These are phyloP conservation scores for Elmis aenea DNA, from an alignment of 2,888 invertebrate species.

Conservation along the genomic window DNA sequence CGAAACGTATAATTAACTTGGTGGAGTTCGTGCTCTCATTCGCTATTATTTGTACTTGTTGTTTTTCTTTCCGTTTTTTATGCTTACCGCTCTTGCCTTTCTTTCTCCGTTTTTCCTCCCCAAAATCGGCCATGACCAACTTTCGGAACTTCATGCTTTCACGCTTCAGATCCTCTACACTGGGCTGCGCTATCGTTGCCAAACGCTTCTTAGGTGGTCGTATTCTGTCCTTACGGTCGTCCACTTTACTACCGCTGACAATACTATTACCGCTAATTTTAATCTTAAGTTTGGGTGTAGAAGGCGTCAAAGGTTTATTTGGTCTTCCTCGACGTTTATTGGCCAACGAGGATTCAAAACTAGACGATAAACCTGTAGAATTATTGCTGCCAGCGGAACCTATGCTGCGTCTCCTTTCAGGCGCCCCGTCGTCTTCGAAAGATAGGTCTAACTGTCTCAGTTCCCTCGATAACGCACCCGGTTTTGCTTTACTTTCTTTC, in stretches of 20 bases:
- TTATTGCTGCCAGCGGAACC: conserved; percentile 44
- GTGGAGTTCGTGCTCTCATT: conserved; percentile 55
- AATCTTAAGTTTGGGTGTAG: conserved; percentile 69
- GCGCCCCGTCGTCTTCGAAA: conserved; percentile 52
- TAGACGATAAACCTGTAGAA: conserved; percentile 37
- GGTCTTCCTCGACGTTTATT: conserved; percentile 45
- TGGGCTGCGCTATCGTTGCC: conserved; percentile 59
- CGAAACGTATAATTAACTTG: conserved; percentile 46
- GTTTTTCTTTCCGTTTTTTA: conserved; percentile 52
- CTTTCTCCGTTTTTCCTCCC: conserved; percentile 59
- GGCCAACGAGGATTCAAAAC: conserved; percentile 25
- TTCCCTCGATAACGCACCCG: conserved; percentile 55
- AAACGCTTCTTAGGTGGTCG: conserved; percentile 77
- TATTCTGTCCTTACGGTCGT: conserved; percentile 50
- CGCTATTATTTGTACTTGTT: conserved; percentile 52
- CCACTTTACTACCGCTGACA: conserved; percentile 43
- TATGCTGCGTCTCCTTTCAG: conserved; percentile 47
- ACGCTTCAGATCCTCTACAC: conserved; percentile 73
- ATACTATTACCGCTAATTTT: conserved; percentile 53
- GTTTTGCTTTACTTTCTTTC: conserved; percentile 52
- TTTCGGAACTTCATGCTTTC: conserved; percentile 85
- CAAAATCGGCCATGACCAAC: conserved; percentile 79
- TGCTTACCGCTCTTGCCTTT: conserved; percentile 55
- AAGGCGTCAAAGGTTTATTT: conserved; percentile 35
- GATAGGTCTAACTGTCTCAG: conserved; percentile 59